Base-by-base conservation (phyloP, 2,113 vertebrate species). In the Charadrius vociferus region DNA sequence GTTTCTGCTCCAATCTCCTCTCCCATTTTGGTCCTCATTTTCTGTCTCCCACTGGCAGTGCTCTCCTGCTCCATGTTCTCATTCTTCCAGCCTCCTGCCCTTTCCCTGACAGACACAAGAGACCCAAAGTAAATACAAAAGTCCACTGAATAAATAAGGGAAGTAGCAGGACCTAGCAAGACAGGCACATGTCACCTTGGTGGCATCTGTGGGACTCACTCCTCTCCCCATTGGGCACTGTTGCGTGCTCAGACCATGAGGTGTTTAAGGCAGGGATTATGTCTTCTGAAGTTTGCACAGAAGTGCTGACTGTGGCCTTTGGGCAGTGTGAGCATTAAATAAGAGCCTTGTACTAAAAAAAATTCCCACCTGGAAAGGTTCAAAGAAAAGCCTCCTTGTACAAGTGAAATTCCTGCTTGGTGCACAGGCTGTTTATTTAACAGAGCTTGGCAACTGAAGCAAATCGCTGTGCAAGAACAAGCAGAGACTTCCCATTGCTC, bases 321-420 rank as follows among this genome's bases (percentile, higher is more conserved):
- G 81, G 73, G 83, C 81, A 93, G 56, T 45, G 22, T 39, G 81
- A 85, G 45, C 58, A 49, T 92, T 94, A 94, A 95, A 90, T 81
- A 70, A 62, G 61, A 89, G 27, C 74, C 72, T 80, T 93, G 58
- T 91, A 50, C 29, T 65, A 27, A 36, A 89, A 95, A 89, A 70
- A 9, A 41, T 85, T 96, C 78, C 78, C 81, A 97, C 89, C 89
- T 97, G 93, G 78, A 95, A 89, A 73, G 56, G 32, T 93, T 85
- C 86, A 90, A 89, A 97, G 89, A 96, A 95, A 95, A 94, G 59
- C 63, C 67, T 94, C 82, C 81, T 93, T 95, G 65, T 94, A 68
- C 41, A 65, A 77, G 50, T 39, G 53, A 47, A 93, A 94, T 82
- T 80, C 62, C 58, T 92, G 6, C 45, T 87, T 62, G 78, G 45